phyloP scores from a whole-genome alignment of 2,888 invertebrate genomes.

The Athalia rosae region DNA sequence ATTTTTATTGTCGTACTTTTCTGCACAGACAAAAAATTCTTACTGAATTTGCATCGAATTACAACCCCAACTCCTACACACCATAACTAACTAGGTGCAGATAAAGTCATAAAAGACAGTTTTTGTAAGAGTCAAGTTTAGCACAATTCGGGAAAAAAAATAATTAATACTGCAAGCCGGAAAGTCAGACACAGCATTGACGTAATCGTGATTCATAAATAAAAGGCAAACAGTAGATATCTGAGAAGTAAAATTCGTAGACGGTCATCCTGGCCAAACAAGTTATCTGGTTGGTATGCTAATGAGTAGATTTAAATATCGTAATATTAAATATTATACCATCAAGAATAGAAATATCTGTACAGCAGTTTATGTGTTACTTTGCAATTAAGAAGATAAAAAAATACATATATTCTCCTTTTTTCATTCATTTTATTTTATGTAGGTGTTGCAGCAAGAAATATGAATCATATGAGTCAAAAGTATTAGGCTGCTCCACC shows the following conservation, averaged over 20 bases:
- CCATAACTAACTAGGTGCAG: not conserved
- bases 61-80: not conserved
- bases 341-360: not conserved
- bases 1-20: slow-evolving; percentile 71
- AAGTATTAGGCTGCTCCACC: not conserved
- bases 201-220: slow-evolving; percentile 8
- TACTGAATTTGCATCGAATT: not conserved
- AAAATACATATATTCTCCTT: too few relatives aligned
- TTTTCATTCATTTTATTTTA: not conserved
- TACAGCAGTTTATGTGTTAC: not conserved
- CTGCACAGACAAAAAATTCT: slow-evolving; percentile 33
- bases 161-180: slow-evolving; percentile 2
- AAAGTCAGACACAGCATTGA: not conserved
- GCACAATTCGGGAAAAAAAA: not conserved
- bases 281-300: not conserved
- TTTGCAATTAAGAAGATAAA: not conserved
- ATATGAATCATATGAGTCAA: not conserved
- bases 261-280: not conserved
- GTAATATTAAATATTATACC: not conserved
- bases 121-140: not conserved
- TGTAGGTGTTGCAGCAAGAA: not conserved
- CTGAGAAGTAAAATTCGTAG: not conserved
- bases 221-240: not conserved
- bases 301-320: not conserved
- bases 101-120: not conserved